Evolutionary conservation across 2,888 invertebrate genomes (phyloP).

Genomic region (Carterocephalus palaemon): DNA sequence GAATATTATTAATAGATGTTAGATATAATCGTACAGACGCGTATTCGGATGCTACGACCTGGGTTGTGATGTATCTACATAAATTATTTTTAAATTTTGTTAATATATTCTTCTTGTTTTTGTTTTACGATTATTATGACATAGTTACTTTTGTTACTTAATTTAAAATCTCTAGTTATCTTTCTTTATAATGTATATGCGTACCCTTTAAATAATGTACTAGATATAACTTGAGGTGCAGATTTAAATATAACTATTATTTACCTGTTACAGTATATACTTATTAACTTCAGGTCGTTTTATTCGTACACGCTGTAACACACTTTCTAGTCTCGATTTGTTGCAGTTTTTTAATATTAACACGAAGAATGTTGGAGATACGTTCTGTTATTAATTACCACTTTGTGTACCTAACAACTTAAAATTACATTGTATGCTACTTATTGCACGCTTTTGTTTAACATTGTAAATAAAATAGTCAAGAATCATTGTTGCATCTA

Average conservation of each 20-base stretch:
- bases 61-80: conserved; percentile 30
- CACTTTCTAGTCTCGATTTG: conserved; percentile 75
- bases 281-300: conserved; percentile 45
- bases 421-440: conserved; percentile 21
- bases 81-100: conserved; percentile 9
- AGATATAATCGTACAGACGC: conserved; percentile 53
- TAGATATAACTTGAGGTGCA: too few species aligned
- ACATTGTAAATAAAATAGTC: conserved; percentile 18
- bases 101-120: conserved; percentile 8
- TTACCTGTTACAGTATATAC: not conserved
- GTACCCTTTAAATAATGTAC: not conserved
- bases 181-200: not conserved
- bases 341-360: conserved; percentile 50
- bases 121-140: conserved; percentile 11
- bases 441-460: conserved; percentile 25
- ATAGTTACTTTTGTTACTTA: conserved; percentile 14
- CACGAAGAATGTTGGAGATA: conserved; percentile 1
- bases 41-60: conserved; percentile 57
- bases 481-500: not conserved
- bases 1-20: conserved; percentile 50
- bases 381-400: conserved; percentile 3
- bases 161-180: conserved; percentile 18
- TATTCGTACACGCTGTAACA: conserved; percentile 54
- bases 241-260: too few species aligned
- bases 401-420: conserved; percentile 8